Evolutionary conservation across 2,888 invertebrate species (phyloP).

Genomic region (Platynereis dumerilii): DNA sequence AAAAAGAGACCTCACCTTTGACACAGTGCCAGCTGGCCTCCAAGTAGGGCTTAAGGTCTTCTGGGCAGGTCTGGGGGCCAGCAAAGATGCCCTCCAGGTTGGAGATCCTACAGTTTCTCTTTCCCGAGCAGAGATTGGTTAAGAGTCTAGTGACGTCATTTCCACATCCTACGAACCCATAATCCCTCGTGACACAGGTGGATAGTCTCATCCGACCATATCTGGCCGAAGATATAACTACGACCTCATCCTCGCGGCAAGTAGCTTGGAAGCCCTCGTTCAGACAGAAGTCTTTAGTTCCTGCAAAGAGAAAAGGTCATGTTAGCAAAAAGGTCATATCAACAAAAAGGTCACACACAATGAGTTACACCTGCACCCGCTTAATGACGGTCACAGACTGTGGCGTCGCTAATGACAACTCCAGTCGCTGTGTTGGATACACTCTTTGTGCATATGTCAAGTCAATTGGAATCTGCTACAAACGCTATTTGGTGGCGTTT

Average conservation of each 20-base stretch:
- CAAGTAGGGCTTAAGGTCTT: conserved; percentile 22
- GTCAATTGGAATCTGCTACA: too few species aligned
- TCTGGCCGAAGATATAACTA: conserved; percentile 10
- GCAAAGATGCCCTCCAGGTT: conserved; percentile 10
- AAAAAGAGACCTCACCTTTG: conserved; percentile 22
- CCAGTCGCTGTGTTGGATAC: too few species aligned
- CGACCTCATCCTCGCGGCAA: conserved; percentile 19
- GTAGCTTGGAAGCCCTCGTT: conserved; percentile 19
- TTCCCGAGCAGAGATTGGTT: conserved; percentile 10
- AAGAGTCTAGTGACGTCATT: conserved; percentile 11
- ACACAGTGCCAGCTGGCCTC: conserved; percentile 13
- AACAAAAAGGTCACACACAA: too few species aligned
- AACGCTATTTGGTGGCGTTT: too few species aligned
- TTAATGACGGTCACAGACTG: too few species aligned
- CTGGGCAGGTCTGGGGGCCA: not conserved
- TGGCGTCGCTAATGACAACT: too few species aligned
- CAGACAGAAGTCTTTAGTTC: conserved; percentile 11
- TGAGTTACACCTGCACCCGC: too few species aligned
- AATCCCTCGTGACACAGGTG: conserved; percentile 20
- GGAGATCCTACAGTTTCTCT: not conserved
- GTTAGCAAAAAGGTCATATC: too few species aligned
- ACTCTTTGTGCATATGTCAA: too few species aligned
- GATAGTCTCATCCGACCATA: conserved; percentile 22
- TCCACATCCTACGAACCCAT: conserved; percentile 24
- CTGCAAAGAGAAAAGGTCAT: conserved; percentile 3